Evolutionary conservation across 2,113 vertebrate species (phyloP).

Genomic region (Glaucidium brasilianum): DNA sequence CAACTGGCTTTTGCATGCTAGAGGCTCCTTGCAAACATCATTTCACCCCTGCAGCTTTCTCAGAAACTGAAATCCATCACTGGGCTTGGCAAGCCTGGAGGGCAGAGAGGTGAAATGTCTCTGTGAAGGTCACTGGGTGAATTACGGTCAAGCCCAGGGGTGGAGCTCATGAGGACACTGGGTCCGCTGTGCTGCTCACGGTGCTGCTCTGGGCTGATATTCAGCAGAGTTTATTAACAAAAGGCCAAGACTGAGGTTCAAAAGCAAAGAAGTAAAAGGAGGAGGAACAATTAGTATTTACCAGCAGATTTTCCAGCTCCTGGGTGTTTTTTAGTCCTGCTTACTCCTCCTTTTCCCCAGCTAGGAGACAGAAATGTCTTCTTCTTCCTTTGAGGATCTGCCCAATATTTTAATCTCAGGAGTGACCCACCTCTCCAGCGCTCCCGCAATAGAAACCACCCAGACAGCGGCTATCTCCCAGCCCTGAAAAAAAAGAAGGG

Average conservation of each 20-base stretch:
- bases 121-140: background rate
- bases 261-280: background rate
- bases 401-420: background rate
- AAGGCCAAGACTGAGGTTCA: background rate
- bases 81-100: background rate
- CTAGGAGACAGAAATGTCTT: background rate
- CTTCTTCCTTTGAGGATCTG: background rate
- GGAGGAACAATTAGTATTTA: background rate
- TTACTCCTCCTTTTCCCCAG: background rate
- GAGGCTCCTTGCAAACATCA: background rate
- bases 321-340: background rate
- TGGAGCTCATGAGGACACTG: background rate
- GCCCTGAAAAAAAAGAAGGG: background rate
- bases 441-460: background rate
- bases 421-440: background rate
- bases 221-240: fast-evolving
- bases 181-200: fast-evolving
- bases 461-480: background rate
- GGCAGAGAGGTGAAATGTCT: background rate
- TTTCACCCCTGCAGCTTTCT: background rate
- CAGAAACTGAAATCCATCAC: background rate
- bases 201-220: background rate
- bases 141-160: background rate
- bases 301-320: background rate
- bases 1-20: background rate